Evolutionary conservation across 2,888 invertebrate genomes (phyloP).

Genomic region (Pristionchus exspectatus): DNA sequence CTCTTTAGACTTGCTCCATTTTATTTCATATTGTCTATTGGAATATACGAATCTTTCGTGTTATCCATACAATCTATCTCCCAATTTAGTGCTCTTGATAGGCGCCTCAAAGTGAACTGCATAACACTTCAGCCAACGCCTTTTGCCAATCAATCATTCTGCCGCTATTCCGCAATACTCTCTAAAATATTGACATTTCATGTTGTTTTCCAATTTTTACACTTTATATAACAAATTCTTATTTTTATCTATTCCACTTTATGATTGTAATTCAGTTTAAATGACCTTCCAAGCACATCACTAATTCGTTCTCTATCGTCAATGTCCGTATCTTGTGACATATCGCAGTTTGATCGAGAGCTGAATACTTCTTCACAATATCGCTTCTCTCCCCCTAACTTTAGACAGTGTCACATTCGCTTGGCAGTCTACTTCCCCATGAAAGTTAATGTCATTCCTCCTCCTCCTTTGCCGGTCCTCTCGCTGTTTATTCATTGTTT

Average conservation of each 20-base stretch:
- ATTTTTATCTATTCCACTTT: background rate
- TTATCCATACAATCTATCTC: background rate
- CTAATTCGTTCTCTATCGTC: background rate
- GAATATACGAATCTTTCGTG: background rate
- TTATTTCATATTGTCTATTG: no score
- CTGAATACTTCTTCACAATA: background rate
- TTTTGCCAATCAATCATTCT: background rate
- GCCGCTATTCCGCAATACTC: background rate
- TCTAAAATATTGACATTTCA: background rate
- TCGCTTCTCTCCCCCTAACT: background rate
- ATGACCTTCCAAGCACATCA: background rate
- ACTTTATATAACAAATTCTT: background rate
- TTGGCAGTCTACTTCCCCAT: constrained; percentile 11
- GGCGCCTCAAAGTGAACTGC: background rate
- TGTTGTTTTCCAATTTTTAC: background rate
- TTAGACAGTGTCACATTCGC: background rate
- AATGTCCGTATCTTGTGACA: background rate
- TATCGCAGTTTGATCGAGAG: background rate
- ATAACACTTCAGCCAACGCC: constrained; percentile 17
- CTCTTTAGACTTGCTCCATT: no score
- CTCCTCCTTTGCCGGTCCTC: background rate
- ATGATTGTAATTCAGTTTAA: background rate
- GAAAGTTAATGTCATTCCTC: constrained; percentile 17
- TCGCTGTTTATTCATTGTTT: constrained; percentile 50
- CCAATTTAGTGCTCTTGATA: background rate